A percentile compares a stretch with the other conserved stretches of the same genome.
Evolutionary conservation across 2,113 vertebrate genomes (phyloP).

Genomic region (Felis catus): F.catus_Fca126_mat1.0 CM031419.1:184447001-184447500

Average conservation of each 20-base stretch:
- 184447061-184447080: background rate
- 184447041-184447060: background rate
- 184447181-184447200: background rate
- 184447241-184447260: background rate
- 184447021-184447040: background rate
- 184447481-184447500: background rate
- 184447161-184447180: background rate
- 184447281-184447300: background rate
- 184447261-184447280: background rate
- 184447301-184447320: background rate
- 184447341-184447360: background rate
- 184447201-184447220: background rate
- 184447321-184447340: background rate
- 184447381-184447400: background rate
- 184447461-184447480: background rate
- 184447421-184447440: background rate
- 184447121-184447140: background rate
- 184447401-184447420: background rate
- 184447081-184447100: background rate
- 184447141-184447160: background rate
- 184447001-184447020: background rate
- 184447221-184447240: conserved; percentile 9
- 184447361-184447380: background rate
- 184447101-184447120: background rate
- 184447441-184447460: background rate